Base-by-base conservation (phyloP, 1,140 invertebrate species). In the Triops cancriformis region DNA sequence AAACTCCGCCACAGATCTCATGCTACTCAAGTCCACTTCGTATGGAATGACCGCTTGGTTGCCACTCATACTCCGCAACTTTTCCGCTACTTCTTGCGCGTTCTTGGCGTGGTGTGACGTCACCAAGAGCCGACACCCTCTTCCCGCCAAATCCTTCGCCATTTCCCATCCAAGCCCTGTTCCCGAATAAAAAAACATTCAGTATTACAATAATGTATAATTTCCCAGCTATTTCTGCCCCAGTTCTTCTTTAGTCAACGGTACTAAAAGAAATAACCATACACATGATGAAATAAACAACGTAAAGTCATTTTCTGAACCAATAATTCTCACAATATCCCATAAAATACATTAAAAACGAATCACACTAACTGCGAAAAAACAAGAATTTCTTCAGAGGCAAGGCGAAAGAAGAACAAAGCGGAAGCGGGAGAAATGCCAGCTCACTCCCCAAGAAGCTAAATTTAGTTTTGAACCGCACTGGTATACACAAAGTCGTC, bases 151-250 rank as follows among this genome's bases (percentile, higher is more conserved):
- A 74, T 87, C 84, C 37, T 83, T 79, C 0, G 88, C 87, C n/a
- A 87, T 85, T 75, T 86, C 86, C 79, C 84, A 85, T 14, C 88
- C 88, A 80, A 89, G 87, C 1, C 87, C 87, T 83, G 41, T 26
- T 79, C 76, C 31, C 2, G 7, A 37, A 23, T 73, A 37, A 1
- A 31, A 80, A 26, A 12, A 18, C 12, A 31, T 43, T 9, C 11
- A 6, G 27, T 42, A 72, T 75, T 2, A 27, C 6, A n/a, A 51
- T 37, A 4, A 7, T 23, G 43, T 11, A 74, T 11, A 73, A 9
- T 51, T 14, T 74, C 31, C 10, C 2, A 11, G 42, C 18, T 79
- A 26, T 43, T 78, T 12, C 26, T 37, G 7, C 7, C 31, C 7
- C 31, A n/a, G n/a, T n/a, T n/a, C n/a, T n/a, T n/a, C n/a, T n/a